These are phyloP conservation scores for Percina caprodes DNA, from an alignment of 2,113 vertebrate species.

Conservation along the genomic window DNA sequence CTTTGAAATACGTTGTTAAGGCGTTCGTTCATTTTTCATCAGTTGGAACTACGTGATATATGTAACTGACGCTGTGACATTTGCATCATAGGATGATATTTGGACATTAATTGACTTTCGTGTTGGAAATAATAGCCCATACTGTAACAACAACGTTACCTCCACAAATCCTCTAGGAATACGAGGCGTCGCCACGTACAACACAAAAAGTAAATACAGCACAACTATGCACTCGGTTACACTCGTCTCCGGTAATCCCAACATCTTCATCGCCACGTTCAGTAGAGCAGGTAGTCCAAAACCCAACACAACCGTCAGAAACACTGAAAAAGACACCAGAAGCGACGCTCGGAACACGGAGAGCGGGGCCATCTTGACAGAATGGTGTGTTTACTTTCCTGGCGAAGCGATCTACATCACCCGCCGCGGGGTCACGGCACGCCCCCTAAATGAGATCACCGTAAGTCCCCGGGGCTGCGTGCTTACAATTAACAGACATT, in stretches of 20 bases:
- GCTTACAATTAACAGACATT: no score
- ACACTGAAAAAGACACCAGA: slow-evolving; percentile 74
- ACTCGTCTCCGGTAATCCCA: slow-evolving; percentile 79
- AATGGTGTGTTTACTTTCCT: slow-evolving; percentile 56
- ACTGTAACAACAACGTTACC: slow-evolving; percentile 65
- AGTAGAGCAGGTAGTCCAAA: slow-evolving; percentile 81
- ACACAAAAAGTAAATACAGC: slow-evolving; percentile 79
- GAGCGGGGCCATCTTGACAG: slow-evolving; percentile 74
- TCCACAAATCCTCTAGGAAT: slow-evolving; percentile 82
- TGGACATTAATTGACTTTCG: neutral
- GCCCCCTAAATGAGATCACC: slow-evolving; percentile 15
- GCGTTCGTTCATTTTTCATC: neutral
- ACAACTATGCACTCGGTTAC: slow-evolving; percentile 82
- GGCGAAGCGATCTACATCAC: neutral
- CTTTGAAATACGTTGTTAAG: no score
- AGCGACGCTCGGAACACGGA: slow-evolving; percentile 36
- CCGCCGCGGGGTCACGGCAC: slow-evolving; percentile 14
- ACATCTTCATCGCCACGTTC: slow-evolving; percentile 50
- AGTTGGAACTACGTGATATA: neutral
- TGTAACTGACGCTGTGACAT: neutral
- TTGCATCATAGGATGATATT: neutral
- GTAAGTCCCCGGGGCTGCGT: no score
- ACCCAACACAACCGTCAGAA: slow-evolving; percentile 81
- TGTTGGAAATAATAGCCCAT: neutral
- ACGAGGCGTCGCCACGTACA: slow-evolving; percentile 79